Base-by-base conservation (phyloP, 2,113 vertebrate species). In the Sinocyclocheilus grahami region DNA sequence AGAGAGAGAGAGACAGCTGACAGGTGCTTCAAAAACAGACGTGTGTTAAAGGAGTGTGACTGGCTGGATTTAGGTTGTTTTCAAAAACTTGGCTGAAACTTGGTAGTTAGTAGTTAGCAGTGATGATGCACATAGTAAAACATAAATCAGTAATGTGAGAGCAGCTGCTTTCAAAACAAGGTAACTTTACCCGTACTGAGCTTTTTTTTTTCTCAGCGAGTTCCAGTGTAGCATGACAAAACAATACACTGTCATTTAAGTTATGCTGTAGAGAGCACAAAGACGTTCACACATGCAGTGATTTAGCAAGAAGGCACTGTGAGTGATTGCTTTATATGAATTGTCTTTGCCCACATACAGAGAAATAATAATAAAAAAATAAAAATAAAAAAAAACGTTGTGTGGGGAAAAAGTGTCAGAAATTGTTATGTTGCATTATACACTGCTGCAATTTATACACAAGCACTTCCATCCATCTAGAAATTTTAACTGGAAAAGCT, bases 171-270 rank as follows among this genome's bases (percentile, higher is more conserved):
- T 75, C 5, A 75, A 24, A 75, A 14, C 72, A 78, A 33, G 8
- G 3, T 14, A 92, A 91, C 89, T 90, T 90, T 87, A 89, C 33
- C 88, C 75, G 11, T n/a, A 22, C n/a, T 3, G 16, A 33, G 9
- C 20, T 27, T 74, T 37, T 51, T 53, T 37, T 22, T 55, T 18
- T 69, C 7, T 3, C 39, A 16, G 42, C 12, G 18, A 48, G n/a
- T 6, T 48, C 42, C 42, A 24, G 72, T 75, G 20, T 48, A 75
- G 39, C 22, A 6, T 76, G 72, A 16, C 72, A 76, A 76, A 48
- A 76, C 42, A 76, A 27, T 51, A 16, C 72, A 16, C 9, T 76
- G 42, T 9, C 48, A 12, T 75, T 75, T 75, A 75, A 24, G n/a
- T 72, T n/a, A 42, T 13, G n/a, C 46, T 48, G 42, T n/a, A 48